phyloP scores from a whole-genome alignment of 1,140 invertebrate species.

The Papilio aristodemus region DNA sequence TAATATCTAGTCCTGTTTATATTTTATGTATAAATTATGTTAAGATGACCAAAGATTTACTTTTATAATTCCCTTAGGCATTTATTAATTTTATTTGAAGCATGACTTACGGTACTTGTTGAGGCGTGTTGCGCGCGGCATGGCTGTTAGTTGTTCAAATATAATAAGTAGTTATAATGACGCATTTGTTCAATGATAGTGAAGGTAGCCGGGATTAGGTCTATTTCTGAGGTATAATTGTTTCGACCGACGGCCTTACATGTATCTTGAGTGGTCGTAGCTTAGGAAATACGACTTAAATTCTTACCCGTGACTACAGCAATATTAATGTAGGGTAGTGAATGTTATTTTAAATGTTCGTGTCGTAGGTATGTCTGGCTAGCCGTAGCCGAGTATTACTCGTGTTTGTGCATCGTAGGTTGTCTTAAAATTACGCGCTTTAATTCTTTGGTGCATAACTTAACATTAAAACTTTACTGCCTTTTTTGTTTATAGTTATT shows the following conservation, averaged over 20 bases:
- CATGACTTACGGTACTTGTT: constrained; percentile 12
- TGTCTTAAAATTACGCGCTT: constrained; percentile 24
- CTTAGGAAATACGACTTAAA: too few relatives aligned
- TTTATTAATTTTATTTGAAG: constrained; percentile 26
- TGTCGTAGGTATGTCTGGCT: not conserved
- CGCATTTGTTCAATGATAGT: constrained; percentile 18
- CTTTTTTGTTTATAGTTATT: constrained; percentile 15
- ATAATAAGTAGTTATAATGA: constrained; percentile 12
- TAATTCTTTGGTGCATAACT: constrained; percentile 18
- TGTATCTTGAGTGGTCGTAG: not conserved
- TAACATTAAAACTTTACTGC: constrained; percentile 24
- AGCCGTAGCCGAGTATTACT: not conserved
- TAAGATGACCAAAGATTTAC: constrained; percentile 30
- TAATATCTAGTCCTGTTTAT: constrained; percentile 41
- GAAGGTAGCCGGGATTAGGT: constrained; percentile 11
- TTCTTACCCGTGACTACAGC: constrained; percentile 7
- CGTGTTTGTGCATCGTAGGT: constrained; percentile 10
- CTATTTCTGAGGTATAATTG: not conserved
- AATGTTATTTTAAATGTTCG: not conserved
- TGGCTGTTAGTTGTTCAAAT: constrained; percentile 18
- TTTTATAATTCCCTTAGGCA: constrained; percentile 28
- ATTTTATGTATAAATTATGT: constrained; percentile 30
- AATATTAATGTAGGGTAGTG: constrained; percentile 18
- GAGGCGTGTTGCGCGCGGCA: not conserved
- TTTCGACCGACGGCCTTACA: not conserved